These are phyloP conservation scores for Atrichornis clamosus DNA, from an alignment of 2,113 vertebrate species.

Conservation along the genomic window DNA sequence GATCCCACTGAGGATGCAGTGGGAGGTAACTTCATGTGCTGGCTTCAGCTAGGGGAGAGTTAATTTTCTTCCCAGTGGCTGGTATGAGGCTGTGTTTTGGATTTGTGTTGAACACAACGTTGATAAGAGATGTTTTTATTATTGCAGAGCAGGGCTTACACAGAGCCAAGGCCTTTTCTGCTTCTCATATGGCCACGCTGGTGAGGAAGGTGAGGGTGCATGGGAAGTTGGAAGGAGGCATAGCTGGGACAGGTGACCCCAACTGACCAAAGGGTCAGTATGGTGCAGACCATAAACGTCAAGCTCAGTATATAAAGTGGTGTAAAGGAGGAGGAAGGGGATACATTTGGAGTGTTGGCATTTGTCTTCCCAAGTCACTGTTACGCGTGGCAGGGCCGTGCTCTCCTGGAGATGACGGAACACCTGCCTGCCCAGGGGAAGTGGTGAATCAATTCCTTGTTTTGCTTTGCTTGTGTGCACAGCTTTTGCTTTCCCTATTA, in stretches of 20 bases:
- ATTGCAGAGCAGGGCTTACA: background rate
- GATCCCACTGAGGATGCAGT: background rate
- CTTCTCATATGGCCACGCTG: background rate
- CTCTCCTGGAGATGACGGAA: background rate
- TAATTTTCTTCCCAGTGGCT: background rate
- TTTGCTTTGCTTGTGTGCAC: background rate
- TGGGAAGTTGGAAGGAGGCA: background rate
- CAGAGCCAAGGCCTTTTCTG: background rate
- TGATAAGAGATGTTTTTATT: background rate
- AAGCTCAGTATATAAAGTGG: rapidly evolving
- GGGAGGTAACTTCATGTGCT: background rate
- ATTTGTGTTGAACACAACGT: background rate
- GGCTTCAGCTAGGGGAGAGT: background rate
- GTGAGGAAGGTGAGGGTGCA: background rate
- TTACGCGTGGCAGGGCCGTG: rapidly evolving
- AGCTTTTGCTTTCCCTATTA: background rate
- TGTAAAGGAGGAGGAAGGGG: background rate
- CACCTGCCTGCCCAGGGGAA: background rate
- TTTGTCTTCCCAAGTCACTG: background rate
- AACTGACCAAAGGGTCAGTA: background rate
- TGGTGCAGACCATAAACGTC: background rate
- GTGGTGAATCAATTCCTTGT: background rate
- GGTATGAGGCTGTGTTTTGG: background rate
- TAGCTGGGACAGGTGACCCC: background rate
- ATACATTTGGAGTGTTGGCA: background rate